phyloP scores from a whole-genome alignment of 2,797 vertebrate genomes.

The Apodemus agrarius region DNA sequence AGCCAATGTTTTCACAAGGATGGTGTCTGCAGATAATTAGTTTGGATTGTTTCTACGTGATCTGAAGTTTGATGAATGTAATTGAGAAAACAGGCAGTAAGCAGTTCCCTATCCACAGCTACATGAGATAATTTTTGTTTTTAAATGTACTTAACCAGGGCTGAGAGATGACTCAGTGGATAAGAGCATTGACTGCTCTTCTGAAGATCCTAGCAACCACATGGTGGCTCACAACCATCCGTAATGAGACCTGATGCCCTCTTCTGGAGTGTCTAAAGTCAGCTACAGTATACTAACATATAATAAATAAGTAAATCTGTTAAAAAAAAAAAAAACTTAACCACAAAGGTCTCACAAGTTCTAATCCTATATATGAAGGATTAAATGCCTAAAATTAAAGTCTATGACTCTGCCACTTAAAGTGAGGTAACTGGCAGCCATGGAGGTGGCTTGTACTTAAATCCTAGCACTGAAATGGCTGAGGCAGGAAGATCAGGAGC shows the following conservation, averaged over 20 bases:
- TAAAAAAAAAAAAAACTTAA: not conserved
- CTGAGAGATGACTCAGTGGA: too few species aligned
- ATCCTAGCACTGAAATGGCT: too few species aligned
- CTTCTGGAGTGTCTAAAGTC: too few species aligned
- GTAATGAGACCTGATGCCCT: too few species aligned
- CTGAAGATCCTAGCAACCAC: too few species aligned
- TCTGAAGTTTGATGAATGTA: not conserved
- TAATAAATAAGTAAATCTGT: too few species aligned
- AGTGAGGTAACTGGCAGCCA: not conserved
- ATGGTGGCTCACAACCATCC: too few species aligned
- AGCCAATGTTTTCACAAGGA: not conserved
- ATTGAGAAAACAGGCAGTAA: conserved; percentile 33
- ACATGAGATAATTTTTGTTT: conserved; percentile 32
- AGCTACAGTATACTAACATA: too few species aligned
- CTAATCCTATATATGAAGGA: conserved; percentile 42
- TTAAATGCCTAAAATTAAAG: conserved; percentile 56
- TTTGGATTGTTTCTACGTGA: not conserved
- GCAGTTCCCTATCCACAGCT: conserved; percentile 34
- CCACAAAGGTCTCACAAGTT: conserved; percentile 57
- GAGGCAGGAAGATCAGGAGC: not conserved
- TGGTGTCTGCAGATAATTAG: not conserved
- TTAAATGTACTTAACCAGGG: conserved; percentile 35
- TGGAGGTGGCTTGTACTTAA: too few species aligned
- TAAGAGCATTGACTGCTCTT: too few species aligned
- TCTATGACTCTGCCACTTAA: not conserved